phyloP scores from a whole-genome alignment of 2,888 invertebrate species.

The Hipparchia semele region DNA sequence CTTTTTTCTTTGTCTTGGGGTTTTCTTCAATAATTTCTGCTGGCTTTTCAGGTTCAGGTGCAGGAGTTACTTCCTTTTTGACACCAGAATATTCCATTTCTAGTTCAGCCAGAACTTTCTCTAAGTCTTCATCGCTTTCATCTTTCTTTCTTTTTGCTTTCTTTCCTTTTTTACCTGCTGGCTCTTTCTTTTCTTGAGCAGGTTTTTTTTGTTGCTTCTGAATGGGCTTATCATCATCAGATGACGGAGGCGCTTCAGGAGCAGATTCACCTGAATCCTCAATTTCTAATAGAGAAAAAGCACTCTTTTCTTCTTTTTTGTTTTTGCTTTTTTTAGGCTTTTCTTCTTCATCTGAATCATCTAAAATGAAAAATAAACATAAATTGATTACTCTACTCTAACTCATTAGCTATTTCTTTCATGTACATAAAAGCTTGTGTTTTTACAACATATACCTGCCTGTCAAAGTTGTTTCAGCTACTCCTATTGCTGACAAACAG shows the following conservation, averaged over 20 bases:
- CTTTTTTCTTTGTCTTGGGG: constrained; percentile 66
- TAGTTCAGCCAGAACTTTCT: constrained; percentile 92
- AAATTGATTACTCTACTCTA: neutral
- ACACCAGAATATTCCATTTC: constrained; percentile 90
- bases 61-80: constrained; percentile 74
- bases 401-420: no score
- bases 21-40: constrained; percentile 68
- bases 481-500: no score
- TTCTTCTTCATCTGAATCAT: constrained; percentile 73
- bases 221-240: constrained; percentile 71
- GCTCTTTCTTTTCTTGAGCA: constrained; percentile 71
- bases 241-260: constrained; percentile 70
- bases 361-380: constrained; percentile 45
- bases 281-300: constrained; percentile 86
- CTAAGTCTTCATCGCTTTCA: constrained; percentile 91
- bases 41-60: constrained; percentile 64
- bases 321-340: constrained; percentile 74
- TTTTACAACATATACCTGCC: no score
- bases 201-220: constrained; percentile 66
- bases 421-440: no score
- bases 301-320: constrained; percentile 79
- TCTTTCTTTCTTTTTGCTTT: constrained; percentile 88
- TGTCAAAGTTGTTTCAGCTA: no score
- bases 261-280: constrained; percentile 84
- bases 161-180: constrained; percentile 87